phyloP scores from a whole-genome alignment of 2,113 vertebrate genomes.

The Myrmecobius fasciatus region DNA sequence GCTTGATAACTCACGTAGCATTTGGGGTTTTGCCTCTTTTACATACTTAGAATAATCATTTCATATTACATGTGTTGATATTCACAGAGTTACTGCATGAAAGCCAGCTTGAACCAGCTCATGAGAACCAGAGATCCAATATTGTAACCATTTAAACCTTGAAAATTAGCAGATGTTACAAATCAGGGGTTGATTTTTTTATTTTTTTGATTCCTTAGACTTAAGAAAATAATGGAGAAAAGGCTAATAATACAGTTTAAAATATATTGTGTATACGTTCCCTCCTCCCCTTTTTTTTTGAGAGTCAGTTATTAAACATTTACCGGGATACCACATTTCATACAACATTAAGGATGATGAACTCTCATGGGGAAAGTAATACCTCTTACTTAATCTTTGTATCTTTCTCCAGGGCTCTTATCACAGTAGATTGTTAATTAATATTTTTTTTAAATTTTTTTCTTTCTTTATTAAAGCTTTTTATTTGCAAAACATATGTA shows the following conservation, averaged over 20 bases:
- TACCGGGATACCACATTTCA: not conserved
- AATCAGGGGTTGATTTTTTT: not conserved
- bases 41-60: not conserved
- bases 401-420: not conserved
- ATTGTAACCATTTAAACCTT: not conserved
- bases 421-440: not conserved
- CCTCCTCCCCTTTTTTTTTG: not conserved
- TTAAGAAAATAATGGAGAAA: not conserved
- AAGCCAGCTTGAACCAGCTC: not conserved
- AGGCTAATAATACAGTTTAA: not conserved
- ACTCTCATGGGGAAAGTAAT: not conserved
- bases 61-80: not conserved
- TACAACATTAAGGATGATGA: not conserved
- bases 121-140: not conserved
- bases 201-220: not conserved
- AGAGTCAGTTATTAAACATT: not conserved
- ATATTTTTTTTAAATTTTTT: too few relatives aligned
- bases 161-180: not conserved
- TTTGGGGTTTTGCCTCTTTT: not conserved
- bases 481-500: too few relatives aligned
- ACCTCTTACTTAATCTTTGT: not conserved
- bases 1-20: not conserved
- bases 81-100: not conserved
- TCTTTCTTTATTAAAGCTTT: too few relatives aligned
- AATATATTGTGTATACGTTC: not conserved